Conservation (phyloP, 2,888 invertebrate genomes). For the Ormyrus labotus region DNA sequence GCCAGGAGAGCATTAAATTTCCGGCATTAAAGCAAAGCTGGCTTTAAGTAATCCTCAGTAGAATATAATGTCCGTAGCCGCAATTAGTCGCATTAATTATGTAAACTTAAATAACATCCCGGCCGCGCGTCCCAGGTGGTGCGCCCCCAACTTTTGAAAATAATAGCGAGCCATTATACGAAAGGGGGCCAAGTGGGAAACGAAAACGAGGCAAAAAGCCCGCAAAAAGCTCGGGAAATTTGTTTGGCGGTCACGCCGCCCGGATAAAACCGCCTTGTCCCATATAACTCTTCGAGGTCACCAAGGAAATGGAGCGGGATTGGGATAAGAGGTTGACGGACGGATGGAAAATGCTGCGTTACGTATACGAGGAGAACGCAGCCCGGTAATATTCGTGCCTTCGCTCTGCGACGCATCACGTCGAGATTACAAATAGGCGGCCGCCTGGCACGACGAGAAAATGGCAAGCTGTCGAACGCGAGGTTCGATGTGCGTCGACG, state of each 20-base stretch:
- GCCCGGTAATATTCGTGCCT: slow-evolving; percentile 12
- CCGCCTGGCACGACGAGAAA: slow-evolving; percentile 6
- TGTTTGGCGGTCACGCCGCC: slow-evolving; percentile 26
- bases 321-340: slow-evolving; percentile 17
- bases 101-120: slow-evolving; percentile 16
- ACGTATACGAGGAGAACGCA: slow-evolving; percentile 28
- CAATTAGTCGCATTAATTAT: slow-evolving; percentile 44
- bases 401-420: background rate
- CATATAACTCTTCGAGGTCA: background rate
- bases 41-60: slow-evolving; percentile 43
- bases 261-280: slow-evolving; percentile 4
- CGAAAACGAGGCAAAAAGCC: background rate
- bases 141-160: slow-evolving; percentile 2
- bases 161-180: background rate
- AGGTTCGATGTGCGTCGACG: background rate
- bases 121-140: background rate
- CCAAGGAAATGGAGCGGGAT: slow-evolving; percentile 20
- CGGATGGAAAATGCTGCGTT: slow-evolving; percentile 18
- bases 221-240: slow-evolving; percentile 26
- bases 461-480: slow-evolving; percentile 38
- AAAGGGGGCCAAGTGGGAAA: slow-evolving; percentile 4
- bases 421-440: slow-evolving; percentile 18
- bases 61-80: slow-evolving; percentile 1
- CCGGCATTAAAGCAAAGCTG: slow-evolving; percentile 3
- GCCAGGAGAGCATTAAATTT: background rate